Evolutionary conservation across 2,888 invertebrate species (phyloP).

Genomic region (Spodoptera exigua): DNA sequence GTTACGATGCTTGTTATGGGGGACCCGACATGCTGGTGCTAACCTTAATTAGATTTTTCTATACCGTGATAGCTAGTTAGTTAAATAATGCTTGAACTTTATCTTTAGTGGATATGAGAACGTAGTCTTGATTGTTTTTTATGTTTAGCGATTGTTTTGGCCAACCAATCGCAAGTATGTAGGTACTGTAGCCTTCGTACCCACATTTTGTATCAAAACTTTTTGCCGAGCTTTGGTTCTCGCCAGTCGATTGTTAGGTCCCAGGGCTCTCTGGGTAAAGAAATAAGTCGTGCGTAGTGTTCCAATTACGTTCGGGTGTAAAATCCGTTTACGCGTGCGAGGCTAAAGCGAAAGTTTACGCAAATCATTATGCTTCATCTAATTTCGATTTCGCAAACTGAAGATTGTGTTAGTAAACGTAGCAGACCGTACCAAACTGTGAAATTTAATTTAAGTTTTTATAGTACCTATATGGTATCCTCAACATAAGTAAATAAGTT

Average conservation of each 20-base stretch:
- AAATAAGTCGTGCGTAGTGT: conserved; percentile 29
- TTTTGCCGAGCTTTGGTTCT: conserved; percentile 26
- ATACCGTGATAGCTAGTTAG: conserved; percentile 34
- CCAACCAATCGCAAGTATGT: too few species aligned
- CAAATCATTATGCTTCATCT: conserved; percentile 1
- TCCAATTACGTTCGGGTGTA: conserved; percentile 25
- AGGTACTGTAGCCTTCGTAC: too few species aligned
- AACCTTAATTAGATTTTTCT: conserved; percentile 58
- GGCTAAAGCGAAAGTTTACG: conserved; percentile 30
- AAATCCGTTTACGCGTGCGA: conserved; percentile 29
- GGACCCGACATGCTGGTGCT: conserved; percentile 41
- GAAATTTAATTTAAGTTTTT: too few species aligned
- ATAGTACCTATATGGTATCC: too few species aligned
- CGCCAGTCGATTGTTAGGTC: conserved; percentile 23
- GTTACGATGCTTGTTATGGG: conserved; percentile 55
- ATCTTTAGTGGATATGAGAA: conserved; percentile 7
- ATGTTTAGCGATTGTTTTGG: conserved; percentile 19
- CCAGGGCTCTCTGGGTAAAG: conserved; percentile 20
- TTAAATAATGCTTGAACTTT: conserved; percentile 31
- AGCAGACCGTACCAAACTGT: background rate
- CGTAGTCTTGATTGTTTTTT: conserved; percentile 13
- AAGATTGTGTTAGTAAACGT: too few species aligned
- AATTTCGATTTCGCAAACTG: background rate
- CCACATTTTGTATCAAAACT: conserved; percentile 8
- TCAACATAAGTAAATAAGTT: too few species aligned